Percentiles rank a stretch among this genome's conserved stretches.
Evolutionary conservation across 2,113 vertebrate species (phyloP).

Genomic region (Platysternon megacephalum): DNA sequence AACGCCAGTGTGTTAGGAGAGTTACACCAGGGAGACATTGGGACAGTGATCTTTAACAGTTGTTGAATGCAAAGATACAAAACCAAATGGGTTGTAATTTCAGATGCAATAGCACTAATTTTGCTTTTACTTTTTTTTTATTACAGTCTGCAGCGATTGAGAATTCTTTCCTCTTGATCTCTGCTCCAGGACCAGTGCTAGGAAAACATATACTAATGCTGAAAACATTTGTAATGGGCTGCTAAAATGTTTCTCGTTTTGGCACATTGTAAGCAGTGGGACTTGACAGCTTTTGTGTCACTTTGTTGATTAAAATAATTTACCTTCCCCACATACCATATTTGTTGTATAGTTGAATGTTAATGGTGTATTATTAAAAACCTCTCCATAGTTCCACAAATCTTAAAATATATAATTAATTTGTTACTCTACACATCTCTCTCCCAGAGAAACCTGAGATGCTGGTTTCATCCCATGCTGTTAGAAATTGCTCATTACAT

Average conservation of each 20-base stretch:
- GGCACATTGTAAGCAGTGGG: background rate
- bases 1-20: background rate
- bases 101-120: background rate
- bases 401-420: conserved; percentile 14
- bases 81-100: background rate
- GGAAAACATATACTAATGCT: background rate
- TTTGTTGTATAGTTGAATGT: conserved; percentile 2
- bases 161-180: background rate
- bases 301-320: conserved; percentile 38
- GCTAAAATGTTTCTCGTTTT: background rate
- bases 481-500: background rate
- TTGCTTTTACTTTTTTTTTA: conserved; percentile 17
- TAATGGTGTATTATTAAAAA: background rate
- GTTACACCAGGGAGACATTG: background rate
- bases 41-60: background rate
- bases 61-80: background rate
- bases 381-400: conserved; percentile 23
- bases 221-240: background rate
- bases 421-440: background rate
- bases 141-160: background rate
- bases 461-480: background rate
- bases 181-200: background rate
- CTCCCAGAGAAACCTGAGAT: conserved; percentile 24
- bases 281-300: conserved; percentile 7
- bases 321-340: conserved; percentile 6